phyloP scores from a whole-genome alignment of 1,140 invertebrate genomes.

The Bombus superbus region DNA sequence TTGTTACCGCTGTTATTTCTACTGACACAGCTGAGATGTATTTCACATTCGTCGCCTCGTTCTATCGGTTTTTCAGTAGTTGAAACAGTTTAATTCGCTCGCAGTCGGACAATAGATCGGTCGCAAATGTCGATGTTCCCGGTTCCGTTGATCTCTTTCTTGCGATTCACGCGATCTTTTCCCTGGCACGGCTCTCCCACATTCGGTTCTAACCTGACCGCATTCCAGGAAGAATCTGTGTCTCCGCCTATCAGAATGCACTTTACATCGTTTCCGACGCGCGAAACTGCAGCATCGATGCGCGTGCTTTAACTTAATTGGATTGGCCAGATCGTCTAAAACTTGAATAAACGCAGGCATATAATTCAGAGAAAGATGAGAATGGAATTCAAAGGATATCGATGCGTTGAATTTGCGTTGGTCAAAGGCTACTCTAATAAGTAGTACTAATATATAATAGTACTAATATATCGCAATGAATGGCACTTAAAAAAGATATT shows the following conservation, averaged over 20 bases:
- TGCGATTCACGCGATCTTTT: conserved; percentile 18
- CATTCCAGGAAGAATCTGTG: conserved; percentile 70
- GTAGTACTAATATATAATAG: no score
- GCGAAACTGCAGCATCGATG: not conserved
- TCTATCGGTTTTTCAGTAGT: not conserved
- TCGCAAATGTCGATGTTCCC: conserved; percentile 29
- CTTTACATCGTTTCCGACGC: conserved; percentile 20
- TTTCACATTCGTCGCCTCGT: not conserved
- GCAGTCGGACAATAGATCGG: not conserved
- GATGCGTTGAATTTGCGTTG: not conserved
- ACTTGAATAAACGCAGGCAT: no score
- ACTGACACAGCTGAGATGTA: not conserved
- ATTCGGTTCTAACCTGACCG: conserved; percentile 69
- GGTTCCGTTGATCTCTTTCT: conserved; percentile 19
- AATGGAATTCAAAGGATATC: not conserved
- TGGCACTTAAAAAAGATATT: not conserved
- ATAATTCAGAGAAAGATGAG: not conserved
- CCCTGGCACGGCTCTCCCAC: conserved; percentile 47
- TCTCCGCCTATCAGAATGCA: conserved; percentile 40
- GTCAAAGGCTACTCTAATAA: not conserved
- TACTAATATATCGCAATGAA: not conserved
- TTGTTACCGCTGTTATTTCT: no score
- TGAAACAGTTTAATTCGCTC: conserved; percentile 29
- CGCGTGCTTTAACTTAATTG: not conserved
- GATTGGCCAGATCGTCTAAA: not conserved